Evolutionary conservation across 2,113 vertebrate genomes (phyloP).

Genomic region (Bombycilla garrulus): DNA sequence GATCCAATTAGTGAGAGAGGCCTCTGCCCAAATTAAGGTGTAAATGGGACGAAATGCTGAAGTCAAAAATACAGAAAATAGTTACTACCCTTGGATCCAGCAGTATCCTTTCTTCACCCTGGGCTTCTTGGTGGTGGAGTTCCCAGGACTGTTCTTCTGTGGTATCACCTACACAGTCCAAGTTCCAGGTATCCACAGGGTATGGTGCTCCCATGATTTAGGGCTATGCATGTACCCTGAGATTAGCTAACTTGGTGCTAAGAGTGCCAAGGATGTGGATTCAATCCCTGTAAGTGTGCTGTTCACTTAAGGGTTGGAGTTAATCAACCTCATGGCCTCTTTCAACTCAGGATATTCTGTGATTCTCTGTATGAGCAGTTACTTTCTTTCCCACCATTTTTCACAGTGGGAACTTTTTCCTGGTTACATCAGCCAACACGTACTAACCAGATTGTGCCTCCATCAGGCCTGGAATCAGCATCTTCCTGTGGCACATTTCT

Average conservation of each 20-base stretch:
- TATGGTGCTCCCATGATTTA: not conserved
- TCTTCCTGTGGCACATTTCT: not conserved
- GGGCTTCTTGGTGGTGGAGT: fast-evolving
- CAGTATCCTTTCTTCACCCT: not conserved
- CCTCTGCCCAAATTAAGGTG: not conserved
- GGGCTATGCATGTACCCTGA: not conserved
- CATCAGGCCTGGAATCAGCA: not conserved
- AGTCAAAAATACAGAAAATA: not conserved
- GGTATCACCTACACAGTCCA: too few relatives aligned
- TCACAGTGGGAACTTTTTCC: not conserved
- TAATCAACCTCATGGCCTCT: not conserved
- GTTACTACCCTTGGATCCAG: not conserved
- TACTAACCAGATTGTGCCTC: not conserved
- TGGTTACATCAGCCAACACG: not conserved
- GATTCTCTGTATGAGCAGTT: not conserved
- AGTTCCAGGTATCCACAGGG: not conserved
- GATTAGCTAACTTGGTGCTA: not conserved
- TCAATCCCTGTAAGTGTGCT: fast-evolving
- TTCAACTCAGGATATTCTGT: not conserved
- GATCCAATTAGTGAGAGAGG: not conserved
- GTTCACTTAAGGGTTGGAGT: not conserved
- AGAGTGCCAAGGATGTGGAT: not conserved
- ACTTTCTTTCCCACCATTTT: not conserved
- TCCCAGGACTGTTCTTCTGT: not conserved
- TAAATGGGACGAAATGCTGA: fast-evolving